Conservation (phyloP, 2,113 vertebrate genomes). For the Donacobius atricapilla region DNA sequence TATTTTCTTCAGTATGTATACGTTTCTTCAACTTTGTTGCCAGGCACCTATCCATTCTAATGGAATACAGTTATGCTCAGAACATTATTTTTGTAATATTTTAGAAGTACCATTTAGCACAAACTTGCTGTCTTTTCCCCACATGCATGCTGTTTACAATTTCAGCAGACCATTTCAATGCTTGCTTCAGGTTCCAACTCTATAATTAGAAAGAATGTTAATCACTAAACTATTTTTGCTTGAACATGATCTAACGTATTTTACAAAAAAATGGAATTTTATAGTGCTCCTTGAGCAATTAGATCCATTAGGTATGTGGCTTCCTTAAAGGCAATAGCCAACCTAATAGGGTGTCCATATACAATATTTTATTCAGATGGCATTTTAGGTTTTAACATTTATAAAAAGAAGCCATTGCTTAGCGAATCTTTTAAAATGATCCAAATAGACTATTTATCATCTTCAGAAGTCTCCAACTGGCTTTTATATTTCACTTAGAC, state of each 20-base stretch:
- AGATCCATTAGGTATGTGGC: conserved; percentile 35
- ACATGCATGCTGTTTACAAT: conserved; percentile 47
- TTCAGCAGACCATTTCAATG: conserved; percentile 12
- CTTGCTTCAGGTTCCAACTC: conserved; percentile 38
- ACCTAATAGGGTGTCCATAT: conserved; percentile 33
- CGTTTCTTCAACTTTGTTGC: conserved; percentile 35
- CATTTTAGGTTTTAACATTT: conserved; percentile 55
- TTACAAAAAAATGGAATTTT: neutral
- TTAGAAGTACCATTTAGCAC: conserved; percentile 17
- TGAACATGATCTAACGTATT: conserved; percentile 36
- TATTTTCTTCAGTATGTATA: neutral
- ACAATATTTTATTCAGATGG: conserved; percentile 30
- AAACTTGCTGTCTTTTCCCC: conserved; percentile 32
- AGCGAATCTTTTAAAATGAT: neutral
- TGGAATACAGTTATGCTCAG: conserved; percentile 48
- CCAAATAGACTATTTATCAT: conserved; percentile 18
- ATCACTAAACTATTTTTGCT: conserved; percentile 42
- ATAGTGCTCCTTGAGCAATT: conserved; percentile 55
- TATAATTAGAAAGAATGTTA: conserved; percentile 59
- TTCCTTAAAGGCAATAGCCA: conserved; percentile 50
- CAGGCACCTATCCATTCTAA: conserved; percentile 29
- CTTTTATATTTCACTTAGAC: conserved; percentile 11
- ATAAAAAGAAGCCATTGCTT: conserved; percentile 10
- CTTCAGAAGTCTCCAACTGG: neutral
- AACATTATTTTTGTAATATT: conserved; percentile 42